These are phyloP conservation scores for Cynaeus angustus DNA, from an alignment of 2,888 invertebrate species.

Conservation along the genomic window DNA sequence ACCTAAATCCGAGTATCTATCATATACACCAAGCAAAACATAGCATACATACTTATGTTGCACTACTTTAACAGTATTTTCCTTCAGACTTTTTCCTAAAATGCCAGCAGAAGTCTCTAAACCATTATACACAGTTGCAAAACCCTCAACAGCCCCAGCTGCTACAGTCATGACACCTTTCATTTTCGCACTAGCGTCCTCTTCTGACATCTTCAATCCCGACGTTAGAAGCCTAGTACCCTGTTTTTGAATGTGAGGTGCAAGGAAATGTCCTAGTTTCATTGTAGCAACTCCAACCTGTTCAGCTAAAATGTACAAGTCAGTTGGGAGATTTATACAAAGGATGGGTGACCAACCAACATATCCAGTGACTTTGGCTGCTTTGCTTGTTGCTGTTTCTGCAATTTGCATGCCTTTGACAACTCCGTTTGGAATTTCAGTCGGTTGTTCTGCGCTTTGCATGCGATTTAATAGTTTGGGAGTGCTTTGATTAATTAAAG, in stretches of 20 bases:
- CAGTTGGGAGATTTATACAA: background rate
- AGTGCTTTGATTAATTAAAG: slow-evolving; percentile 76
- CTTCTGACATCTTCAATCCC: slow-evolving; percentile 74
- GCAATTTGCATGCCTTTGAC: slow-evolving; percentile 77
- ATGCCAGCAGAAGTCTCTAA: slow-evolving; percentile 82
- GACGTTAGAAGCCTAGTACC: slow-evolving; percentile 76
- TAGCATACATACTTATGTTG: slow-evolving; percentile 78
- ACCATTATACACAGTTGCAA: slow-evolving; percentile 81
- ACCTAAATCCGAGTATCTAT: no score
- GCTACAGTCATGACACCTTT: slow-evolving; percentile 79
- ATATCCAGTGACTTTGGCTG: slow-evolving; percentile 80
- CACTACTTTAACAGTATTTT: slow-evolving; percentile 84
- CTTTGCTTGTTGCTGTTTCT: slow-evolving; percentile 79
- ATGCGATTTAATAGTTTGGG: slow-evolving; percentile 77
- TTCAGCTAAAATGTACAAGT: slow-evolving; percentile 71
- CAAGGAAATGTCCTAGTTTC: slow-evolving; percentile 78
- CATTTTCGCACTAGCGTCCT: slow-evolving; percentile 74
- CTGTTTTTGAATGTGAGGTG: slow-evolving; percentile 80
- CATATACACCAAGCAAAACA: slow-evolving; percentile 27
- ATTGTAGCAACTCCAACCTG: slow-evolving; percentile 80
- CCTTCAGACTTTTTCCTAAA: slow-evolving; percentile 77
- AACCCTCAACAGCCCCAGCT: slow-evolving; percentile 82
- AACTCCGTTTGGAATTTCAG: slow-evolving; percentile 74
- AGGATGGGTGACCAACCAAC: slow-evolving; percentile 72
- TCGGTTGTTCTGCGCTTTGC: slow-evolving; percentile 69